These are phyloP conservation scores for Pristionchus entomophagus DNA, from an alignment of 2,888 invertebrate species.

Conservation along the genomic window DNA sequence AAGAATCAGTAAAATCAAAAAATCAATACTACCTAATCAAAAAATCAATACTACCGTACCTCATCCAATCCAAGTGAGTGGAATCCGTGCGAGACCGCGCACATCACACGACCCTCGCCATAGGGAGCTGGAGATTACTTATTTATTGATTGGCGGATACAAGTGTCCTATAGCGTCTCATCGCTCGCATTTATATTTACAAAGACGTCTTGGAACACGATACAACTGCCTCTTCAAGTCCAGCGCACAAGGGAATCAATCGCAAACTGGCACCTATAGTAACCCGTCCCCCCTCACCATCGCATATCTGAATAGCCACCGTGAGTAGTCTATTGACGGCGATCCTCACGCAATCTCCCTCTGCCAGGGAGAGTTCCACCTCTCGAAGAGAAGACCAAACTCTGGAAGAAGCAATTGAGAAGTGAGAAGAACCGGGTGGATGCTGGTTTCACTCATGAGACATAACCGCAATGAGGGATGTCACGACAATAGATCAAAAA, in stretches of 20 bases:
- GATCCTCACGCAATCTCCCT: neutral
- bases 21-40: neutral
- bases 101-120: constrained; percentile 47
- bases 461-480: neutral
- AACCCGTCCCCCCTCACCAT: no score
- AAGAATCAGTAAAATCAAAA: neutral
- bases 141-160: neutral
- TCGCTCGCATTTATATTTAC: neutral
- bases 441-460: neutral
- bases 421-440: neutral
- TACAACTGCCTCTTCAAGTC: no score
- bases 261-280: no score
- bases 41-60: constrained; percentile 44
- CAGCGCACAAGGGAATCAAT: no score
- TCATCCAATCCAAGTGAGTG: constrained; percentile 61
- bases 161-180: neutral
- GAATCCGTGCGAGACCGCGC: constrained; percentile 59
- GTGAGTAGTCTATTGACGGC: constrained; percentile 23
- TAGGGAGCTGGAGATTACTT: constrained; percentile 28
- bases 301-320: neutral
- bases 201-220: no score
- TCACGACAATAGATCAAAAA: no score
- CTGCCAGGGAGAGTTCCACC: constrained; percentile 9
- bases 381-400: neutral
- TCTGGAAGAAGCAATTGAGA: neutral